Evolutionary conservation across 1,140 invertebrate genomes (phyloP).

Genomic region (Pseudomyrmex flavicornis): DNA sequence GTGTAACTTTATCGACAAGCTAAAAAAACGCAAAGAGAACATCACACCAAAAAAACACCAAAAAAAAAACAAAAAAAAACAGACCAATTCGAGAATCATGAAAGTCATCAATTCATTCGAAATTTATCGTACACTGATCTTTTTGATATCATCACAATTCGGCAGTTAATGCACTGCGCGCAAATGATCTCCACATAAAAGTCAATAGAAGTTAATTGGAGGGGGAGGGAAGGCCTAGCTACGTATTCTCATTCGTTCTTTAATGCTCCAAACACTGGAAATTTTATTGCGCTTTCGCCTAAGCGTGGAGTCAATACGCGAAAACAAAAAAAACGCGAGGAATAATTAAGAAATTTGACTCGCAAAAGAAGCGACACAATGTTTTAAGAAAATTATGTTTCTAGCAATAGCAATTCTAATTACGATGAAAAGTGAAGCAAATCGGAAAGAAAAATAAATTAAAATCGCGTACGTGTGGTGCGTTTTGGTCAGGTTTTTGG

Average conservation of each 20-base stretch:
- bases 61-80: too few relatives aligned
- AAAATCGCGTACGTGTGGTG: background rate
- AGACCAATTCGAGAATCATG: too few relatives aligned
- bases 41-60: too few relatives aligned
- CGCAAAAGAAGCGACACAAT: background rate
- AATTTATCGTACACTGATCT: background rate
- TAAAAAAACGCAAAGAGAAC: background rate
- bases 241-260: slow-evolving; percentile 19
- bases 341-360: slow-evolving; percentile 16
- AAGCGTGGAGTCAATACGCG: background rate
- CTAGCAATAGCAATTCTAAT: background rate
- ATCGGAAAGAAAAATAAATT: background rate
- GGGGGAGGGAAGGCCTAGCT: background rate
- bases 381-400: background rate
- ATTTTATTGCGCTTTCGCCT: slow-evolving; percentile 10
- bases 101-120: background rate
- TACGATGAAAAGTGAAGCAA: slow-evolving; percentile 6
- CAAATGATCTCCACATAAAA: slow-evolving; percentile 1
- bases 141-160: background rate
- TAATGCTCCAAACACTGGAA: slow-evolving; percentile 12
- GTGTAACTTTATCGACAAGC: background rate
- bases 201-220: slow-evolving; percentile 22
- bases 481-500: slow-evolving; percentile 24
- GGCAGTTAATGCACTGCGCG: background rate
- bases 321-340: background rate